These are phyloP conservation scores for Seriola aureovittata DNA, from an alignment of 2,113 vertebrate species.

Conservation along the genomic window DNA sequence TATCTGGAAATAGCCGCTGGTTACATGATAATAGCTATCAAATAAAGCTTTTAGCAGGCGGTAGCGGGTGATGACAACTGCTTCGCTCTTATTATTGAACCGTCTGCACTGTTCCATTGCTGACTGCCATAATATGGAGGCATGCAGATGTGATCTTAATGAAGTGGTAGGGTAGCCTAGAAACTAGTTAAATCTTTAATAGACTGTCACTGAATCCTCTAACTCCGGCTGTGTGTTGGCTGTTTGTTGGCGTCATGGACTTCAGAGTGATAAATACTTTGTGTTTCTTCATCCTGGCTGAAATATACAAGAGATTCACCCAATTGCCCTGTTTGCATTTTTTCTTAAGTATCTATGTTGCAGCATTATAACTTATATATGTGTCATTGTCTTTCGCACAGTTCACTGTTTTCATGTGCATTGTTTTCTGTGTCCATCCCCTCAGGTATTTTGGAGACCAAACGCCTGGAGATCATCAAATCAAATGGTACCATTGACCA, in stretches of 20 bases:
- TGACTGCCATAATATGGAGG: slow-evolving; percentile 62
- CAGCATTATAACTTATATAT: background rate
- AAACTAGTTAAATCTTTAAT: slow-evolving; percentile 74
- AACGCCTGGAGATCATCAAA: slow-evolving; percentile 89
- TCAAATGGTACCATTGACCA: slow-evolving; percentile 87
- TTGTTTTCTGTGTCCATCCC: slow-evolving; percentile 35
- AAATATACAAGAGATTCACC: slow-evolving; percentile 11
- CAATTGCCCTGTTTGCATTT: background rate
- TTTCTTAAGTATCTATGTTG: background rate
- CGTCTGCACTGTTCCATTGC: slow-evolving; percentile 61
- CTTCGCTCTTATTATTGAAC: slow-evolving; percentile 72
- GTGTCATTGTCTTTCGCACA: too few species aligned
- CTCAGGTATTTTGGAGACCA: slow-evolving; percentile 95
- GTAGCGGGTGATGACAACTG: slow-evolving; percentile 67
- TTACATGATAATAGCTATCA: slow-evolving; percentile 76
- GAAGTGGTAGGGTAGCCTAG: slow-evolving; percentile 67
- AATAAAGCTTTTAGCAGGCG: slow-evolving; percentile 77
- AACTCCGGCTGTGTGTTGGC: slow-evolving; percentile 31
- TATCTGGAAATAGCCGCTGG: slow-evolving; percentile 81
- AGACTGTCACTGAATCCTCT: slow-evolving; percentile 51
- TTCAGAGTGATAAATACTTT: slow-evolving; percentile 36
- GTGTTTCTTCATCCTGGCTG: slow-evolving; percentile 17
- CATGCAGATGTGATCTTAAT: slow-evolving; percentile 73
- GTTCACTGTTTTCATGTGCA: slow-evolving; percentile 5
- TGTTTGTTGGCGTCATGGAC: slow-evolving; percentile 56